Base-by-base conservation (phyloP, 2,888 invertebrate species). In the Trilocha varians region DNA sequence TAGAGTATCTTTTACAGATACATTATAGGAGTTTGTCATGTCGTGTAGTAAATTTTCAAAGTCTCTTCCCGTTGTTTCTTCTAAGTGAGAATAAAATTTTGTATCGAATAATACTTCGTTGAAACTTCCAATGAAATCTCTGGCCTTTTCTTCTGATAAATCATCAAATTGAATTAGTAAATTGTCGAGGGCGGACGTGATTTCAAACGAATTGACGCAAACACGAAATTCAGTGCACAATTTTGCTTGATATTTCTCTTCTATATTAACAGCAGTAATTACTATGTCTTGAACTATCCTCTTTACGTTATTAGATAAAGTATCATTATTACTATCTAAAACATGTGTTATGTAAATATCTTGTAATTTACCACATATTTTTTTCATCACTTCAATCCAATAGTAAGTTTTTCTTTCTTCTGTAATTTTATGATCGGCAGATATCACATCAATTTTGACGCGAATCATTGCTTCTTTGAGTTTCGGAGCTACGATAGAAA, bases 31-130 rank as follows among this genome's bases (percentile, higher is more conserved):
- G 43, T 63, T 70, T 0, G 65, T 61, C 70, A 80, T 73, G 34
- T 78, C 76, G 32, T 71, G 71, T n/a, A 78, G 44, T 46, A 77
- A 62, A 0, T 65, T 46, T 56, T 77, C 76, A 11, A 78, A 55
- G 35, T 70, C 66, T 39, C 64, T 62, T 0, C 61, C 60, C 2
- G 68, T 69, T 1, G 44, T 49, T 5, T 65, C 67, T n/a, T 46
- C 57, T n/a, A 77, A 32, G 8, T 44, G 43, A 2, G 59, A 53
- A 42, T 69, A 70, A 44, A 78, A 74, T 2, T 49, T 49, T 0
- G 65, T 65, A 9, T 62, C 59, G 0, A 62, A 37, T 11, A 55
- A 11, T 5, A 41, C 41, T 13, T 55, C 52, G 16, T 44, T 35
- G 13, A 53, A 50, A 5, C 44, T 32, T 32, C 42, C 49, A 5